A percentile compares a stretch with the other conserved stretches of the same genome.
Conservation (phyloP, 2,888 invertebrate species). For the Rhogogaster chlorosoma region DNA sequence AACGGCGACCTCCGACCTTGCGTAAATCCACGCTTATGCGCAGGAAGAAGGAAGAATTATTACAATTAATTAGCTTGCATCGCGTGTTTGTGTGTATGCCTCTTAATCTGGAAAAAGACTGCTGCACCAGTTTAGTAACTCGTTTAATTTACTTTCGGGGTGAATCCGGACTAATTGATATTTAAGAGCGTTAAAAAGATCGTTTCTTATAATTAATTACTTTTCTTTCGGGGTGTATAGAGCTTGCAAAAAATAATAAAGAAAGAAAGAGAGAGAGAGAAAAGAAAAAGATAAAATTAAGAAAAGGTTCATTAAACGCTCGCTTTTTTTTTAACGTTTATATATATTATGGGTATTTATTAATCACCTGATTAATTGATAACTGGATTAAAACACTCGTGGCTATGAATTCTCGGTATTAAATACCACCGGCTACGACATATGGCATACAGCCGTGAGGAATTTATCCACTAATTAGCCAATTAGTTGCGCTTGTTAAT, state of each 20-base stretch:
- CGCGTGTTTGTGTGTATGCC: background rate
- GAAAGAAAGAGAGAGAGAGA: too few relatives aligned
- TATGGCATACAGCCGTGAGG: background rate
- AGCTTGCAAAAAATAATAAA: background rate
- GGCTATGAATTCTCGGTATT: background rate
- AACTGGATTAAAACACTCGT: background rate
- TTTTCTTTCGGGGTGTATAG: background rate
- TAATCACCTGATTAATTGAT: background rate
- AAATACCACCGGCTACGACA: background rate
- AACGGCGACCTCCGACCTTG: background rate
- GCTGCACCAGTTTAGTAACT: background rate
- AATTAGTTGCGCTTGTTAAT: constrained; percentile 68
- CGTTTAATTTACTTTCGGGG: background rate
- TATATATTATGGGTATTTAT: background rate
- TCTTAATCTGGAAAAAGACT: background rate
- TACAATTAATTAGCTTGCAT: background rate
- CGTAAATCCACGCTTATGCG: background rate
- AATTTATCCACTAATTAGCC: constrained; percentile 69
- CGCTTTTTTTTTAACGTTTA: too few relatives aligned
- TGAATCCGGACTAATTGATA: constrained; percentile 14
- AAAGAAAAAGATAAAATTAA: too few relatives aligned
- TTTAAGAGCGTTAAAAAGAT: constrained; percentile 9
- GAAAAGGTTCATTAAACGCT: background rate
- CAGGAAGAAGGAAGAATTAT: background rate
- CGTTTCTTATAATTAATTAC: background rate